Conservation (phyloP, 2,888 invertebrate species). For the Craniophora ligustri region DNA sequence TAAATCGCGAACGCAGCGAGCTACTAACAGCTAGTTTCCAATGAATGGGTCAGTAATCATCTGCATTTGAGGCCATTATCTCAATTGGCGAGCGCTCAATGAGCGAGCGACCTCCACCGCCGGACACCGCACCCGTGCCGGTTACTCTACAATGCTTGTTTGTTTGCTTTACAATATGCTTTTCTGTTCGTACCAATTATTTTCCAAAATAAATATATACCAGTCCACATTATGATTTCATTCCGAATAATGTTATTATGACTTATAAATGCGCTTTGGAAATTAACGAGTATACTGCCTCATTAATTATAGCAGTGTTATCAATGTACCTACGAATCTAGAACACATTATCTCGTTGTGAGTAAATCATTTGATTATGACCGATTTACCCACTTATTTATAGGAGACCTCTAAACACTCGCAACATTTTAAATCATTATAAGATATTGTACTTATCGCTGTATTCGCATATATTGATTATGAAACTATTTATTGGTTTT, state of each 20-base stretch:
- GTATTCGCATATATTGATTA: constrained; percentile 4
- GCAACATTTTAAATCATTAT: constrained; percentile 18
- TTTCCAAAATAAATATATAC: constrained; percentile 32
- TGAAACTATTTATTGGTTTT: constrained; percentile 8
- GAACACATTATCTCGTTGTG: constrained; percentile 62
- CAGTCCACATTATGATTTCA: constrained; percentile 19
- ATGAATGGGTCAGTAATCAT: constrained; percentile 87
- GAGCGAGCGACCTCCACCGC: constrained; percentile 76
- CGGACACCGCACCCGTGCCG: constrained; percentile 83
- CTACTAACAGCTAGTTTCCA: constrained; percentile 79
- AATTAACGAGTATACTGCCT: constrained; percentile 35
- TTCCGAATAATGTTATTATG: constrained; percentile 24
- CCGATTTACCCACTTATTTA: constrained; percentile 49
- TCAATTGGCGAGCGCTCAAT: constrained; percentile 86
- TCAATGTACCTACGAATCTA: constrained; percentile 54
- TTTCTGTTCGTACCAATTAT: constrained; percentile 65
- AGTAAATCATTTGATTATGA: constrained; percentile 58
- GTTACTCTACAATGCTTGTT: constrained; percentile 71
- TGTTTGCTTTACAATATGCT: constrained; percentile 80
- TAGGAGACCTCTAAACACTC: constrained; percentile 32
- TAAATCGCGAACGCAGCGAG: constrained; percentile 72
- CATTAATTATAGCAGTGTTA: constrained; percentile 46
- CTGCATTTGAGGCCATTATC: constrained; percentile 86
- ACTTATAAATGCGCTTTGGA: constrained; percentile 26
- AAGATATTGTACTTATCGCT: constrained; percentile 20